Evolutionary conservation across 2,113 vertebrate genomes (phyloP).

Genomic region (Lanius ludovicianus): DNA sequence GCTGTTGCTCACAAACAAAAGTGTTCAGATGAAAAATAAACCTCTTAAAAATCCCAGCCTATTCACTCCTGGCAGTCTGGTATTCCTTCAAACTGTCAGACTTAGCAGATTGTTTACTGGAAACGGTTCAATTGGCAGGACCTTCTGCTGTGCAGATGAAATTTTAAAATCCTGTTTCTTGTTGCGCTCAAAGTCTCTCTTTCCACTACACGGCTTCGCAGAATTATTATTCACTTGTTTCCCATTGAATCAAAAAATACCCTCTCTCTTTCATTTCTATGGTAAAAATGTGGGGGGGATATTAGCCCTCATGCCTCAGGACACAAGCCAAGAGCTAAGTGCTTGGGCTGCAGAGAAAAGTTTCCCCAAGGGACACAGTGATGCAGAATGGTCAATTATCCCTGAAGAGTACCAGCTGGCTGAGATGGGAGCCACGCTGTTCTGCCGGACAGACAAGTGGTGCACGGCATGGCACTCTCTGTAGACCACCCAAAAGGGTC

Average conservation of each 20-base stretch:
- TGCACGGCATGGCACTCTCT: neutral
- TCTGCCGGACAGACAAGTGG: neutral
- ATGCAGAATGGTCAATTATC: neutral
- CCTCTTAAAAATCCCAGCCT: constrained; percentile 75
- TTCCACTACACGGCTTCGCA: constrained; percentile 69
- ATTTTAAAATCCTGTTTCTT: constrained; percentile 78
- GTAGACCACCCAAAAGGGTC: neutral
- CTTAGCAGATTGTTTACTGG: constrained; percentile 81
- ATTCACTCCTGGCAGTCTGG: constrained; percentile 76
- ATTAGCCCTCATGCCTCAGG: constrained; percentile 19
- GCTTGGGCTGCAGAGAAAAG: neutral
- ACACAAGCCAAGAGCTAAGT: constrained; percentile 5
- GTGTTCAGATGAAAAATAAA: constrained; percentile 77
- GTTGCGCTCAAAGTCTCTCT: constrained; percentile 75
- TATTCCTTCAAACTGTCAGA: constrained; percentile 80
- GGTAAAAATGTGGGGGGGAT: neutral
- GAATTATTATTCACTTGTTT: constrained; percentile 81
- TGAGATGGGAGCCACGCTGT: neutral
- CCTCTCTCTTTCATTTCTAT: constrained; percentile 54
- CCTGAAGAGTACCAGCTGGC: neutral
- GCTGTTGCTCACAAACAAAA: constrained; percentile 71
- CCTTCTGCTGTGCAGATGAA: constrained; percentile 79
- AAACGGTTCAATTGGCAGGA: constrained; percentile 80
- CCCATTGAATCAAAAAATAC: constrained; percentile 72
- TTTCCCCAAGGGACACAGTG: neutral